A percentile compares a stretch with the other conserved stretches of the same genome.
These are phyloP conservation scores for Atta colombica DNA, from an alignment of 1,140 invertebrate species.

Conservation along the genomic window DNA sequence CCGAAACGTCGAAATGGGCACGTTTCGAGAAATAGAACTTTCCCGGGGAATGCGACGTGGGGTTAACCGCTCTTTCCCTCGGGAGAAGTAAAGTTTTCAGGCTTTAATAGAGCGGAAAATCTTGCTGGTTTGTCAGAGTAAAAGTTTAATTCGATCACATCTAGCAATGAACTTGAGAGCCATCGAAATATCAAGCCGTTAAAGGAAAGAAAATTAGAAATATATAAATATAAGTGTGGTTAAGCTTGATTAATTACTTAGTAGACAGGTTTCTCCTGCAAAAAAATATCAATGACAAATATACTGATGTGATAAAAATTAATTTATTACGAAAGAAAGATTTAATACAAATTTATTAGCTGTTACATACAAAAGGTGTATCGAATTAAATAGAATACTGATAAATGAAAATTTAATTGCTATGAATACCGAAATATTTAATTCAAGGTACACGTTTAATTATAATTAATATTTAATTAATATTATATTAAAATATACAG, in stretches of 20 bases:
- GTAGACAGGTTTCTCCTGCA: not conserved
- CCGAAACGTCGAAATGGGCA: slow-evolving; percentile 44
- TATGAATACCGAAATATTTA: slow-evolving; percentile 6
- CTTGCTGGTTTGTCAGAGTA: slow-evolving; percentile 40
- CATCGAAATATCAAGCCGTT: not conserved
- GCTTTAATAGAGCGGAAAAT: slow-evolving; percentile 70
- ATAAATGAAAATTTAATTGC: slow-evolving; percentile 11
- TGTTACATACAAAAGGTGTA: not conserved
- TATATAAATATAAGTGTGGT: not conserved
- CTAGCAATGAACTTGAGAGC: slow-evolving; percentile 14
- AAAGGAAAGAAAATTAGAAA: slow-evolving; percentile 7
- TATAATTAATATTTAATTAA: slow-evolving; percentile 28
- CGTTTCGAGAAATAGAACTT: slow-evolving; percentile 60
- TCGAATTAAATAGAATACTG: not conserved
- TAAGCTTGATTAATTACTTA: slow-evolving; percentile 14
- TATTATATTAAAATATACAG: slow-evolving; percentile 8
- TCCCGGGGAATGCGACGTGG: slow-evolving; percentile 47
- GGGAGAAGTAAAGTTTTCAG: slow-evolving; percentile 55
- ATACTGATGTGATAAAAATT: not conserved
- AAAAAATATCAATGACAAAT: not conserved
- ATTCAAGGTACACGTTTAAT: slow-evolving; percentile 19
- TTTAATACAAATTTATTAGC: slow-evolving; percentile 1
- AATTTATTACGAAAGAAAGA: not conserved
- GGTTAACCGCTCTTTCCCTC: slow-evolving; percentile 54
- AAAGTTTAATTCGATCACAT: slow-evolving; percentile 68